Percentiles rank a stretch among this genome's conserved stretches.
Evolutionary conservation across 2,888 invertebrate genomes (phyloP).

Genomic region (Griposia aprilina): DNA sequence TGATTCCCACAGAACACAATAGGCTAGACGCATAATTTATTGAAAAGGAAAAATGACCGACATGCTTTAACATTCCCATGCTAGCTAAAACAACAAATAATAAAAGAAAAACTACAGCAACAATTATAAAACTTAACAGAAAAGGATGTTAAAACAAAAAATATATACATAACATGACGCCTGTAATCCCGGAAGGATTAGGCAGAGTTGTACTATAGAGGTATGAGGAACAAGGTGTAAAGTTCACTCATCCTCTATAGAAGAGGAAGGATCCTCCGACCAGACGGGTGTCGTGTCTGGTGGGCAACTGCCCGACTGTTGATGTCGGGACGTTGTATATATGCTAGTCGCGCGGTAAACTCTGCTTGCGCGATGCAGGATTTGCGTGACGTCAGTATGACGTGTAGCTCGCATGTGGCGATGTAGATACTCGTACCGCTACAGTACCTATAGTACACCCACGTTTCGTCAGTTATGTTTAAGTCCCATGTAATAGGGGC

Average conservation of each 20-base stretch:
- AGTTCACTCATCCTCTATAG: no score
- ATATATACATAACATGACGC: neutral
- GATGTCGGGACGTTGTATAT: no score
- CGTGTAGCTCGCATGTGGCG: no score
- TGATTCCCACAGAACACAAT: conserved; percentile 27
- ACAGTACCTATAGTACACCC: no score
- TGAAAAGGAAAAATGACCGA: conserved; percentile 8
- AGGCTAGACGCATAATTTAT: neutral
- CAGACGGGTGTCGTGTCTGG: no score
- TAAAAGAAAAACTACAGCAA: neutral
- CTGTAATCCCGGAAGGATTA: neutral
- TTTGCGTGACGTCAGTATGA: no score
- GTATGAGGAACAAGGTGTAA: no score
- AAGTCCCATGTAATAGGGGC: neutral
- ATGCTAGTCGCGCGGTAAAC: no score
- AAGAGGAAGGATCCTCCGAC: no score
- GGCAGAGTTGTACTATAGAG: neutral
- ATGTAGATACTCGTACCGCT: no score
- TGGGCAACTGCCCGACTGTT: no score
- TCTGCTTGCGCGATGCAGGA: no score
- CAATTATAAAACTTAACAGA: neutral
- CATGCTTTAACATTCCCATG: neutral
- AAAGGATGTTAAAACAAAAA: neutral
- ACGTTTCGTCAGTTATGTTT: neutral
- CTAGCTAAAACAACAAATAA: neutral